Percentiles rank a stretch among this genome's conserved stretches.
phyloP scores from a whole-genome alignment of 2,113 vertebrate genomes.

The Astatoreochromis straeleni region DNA sequence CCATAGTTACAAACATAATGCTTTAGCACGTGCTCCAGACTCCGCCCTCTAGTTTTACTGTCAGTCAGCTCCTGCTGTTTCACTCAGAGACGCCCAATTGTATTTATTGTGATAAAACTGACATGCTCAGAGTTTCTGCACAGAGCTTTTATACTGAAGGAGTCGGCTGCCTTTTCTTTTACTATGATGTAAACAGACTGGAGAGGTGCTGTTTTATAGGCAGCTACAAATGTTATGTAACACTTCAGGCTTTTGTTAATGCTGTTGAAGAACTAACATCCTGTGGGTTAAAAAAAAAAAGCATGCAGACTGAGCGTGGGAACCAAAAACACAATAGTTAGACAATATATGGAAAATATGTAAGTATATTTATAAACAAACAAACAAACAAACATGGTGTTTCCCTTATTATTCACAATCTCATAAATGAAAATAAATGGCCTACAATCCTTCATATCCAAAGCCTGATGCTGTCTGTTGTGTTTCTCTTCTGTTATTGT shows the following conservation, averaged over 20 bases:
- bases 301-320: neutral
- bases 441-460: neutral
- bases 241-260: neutral
- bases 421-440: neutral
- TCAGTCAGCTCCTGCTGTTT: neutral
- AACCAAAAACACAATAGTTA: neutral
- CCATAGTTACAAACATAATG: neutral
- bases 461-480: neutral
- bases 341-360: neutral
- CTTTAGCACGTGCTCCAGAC: fast-evolving
- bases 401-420: neutral
- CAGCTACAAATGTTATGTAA: neutral
- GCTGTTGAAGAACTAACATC: neutral
- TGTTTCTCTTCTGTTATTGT: neutral
- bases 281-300: neutral
- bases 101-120: neutral
- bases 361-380: neutral
- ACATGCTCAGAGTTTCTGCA: neutral
- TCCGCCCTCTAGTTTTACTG: fast-evolving
- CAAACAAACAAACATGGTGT: neutral
- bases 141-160: neutral
- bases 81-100: neutral
- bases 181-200: neutral
- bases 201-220: neutral
- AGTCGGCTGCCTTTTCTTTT: neutral